Evolutionary conservation across 2,797 vertebrate species (phyloP).

Genomic region (Merluccius polli): DNA sequence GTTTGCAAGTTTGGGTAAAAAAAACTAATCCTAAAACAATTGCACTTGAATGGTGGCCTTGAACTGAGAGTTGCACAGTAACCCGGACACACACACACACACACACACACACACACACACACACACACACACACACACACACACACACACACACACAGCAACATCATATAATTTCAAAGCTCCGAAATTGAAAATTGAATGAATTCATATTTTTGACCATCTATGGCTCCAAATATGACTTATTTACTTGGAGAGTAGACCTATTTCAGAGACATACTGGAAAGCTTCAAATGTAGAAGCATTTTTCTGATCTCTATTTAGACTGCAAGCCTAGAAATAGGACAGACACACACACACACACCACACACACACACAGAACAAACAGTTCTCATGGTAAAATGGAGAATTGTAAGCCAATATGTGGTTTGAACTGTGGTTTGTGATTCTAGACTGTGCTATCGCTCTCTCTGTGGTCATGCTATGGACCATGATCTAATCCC

Average conservation of each 20-base stretch:
- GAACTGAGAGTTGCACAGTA: constrained; percentile 15
- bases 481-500: not conserved
- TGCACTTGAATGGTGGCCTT: constrained; percentile 6
- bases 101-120: too few species aligned
- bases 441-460: not conserved
- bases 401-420: not conserved
- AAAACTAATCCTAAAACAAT: constrained; percentile 8
- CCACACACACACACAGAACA: not conserved
- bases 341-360: too few species aligned
- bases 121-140: too few species aligned
- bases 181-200: too few species aligned
- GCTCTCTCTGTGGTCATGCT: not conserved
- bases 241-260: not conserved
- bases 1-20: not conserved
- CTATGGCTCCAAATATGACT: not conserved
- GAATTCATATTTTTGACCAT: too few species aligned
- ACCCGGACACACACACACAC: not conserved
- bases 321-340: not conserved
- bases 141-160: too few species aligned
- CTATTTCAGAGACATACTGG: not conserved
- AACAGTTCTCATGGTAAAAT: not conserved
- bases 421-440: not conserved
- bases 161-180: too few species aligned
- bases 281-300: not conserved
- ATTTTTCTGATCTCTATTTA: not conserved